Evolutionary conservation across 1,140 invertebrate species (phyloP).

Genomic region (Palaemon carinicauda): DNA sequence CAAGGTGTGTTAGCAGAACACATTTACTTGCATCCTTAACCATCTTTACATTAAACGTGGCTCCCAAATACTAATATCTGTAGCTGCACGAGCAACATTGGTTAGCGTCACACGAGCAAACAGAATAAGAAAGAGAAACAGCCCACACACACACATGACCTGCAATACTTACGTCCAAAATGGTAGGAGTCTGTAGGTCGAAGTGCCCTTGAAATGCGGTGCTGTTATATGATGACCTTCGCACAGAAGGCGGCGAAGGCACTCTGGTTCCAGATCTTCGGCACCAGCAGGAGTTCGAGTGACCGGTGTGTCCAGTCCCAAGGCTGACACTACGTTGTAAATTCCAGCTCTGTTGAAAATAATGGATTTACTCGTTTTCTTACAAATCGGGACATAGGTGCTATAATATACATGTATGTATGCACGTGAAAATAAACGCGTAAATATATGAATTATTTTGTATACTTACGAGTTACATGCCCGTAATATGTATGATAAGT

Average conservation of each 20-base stretch:
- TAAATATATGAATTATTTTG: not conserved
- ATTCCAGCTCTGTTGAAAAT: not conserved
- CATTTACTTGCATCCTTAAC: not conserved
- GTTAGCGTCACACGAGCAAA: not conserved
- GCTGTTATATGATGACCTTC: not conserved
- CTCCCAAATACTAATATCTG: not conserved
- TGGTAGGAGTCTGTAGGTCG: not conserved
- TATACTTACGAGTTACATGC: too few relatives aligned
- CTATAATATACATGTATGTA: not conserved
- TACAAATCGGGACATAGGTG: not conserved
- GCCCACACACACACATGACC: not conserved
- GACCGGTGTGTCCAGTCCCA: not conserved
- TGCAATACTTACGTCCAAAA: slow-evolving; percentile 23
- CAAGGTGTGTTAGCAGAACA: not conserved
- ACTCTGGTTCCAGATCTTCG: not conserved
- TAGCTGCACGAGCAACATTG: not conserved
- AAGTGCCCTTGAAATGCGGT: not conserved
- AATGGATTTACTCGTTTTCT: not conserved
- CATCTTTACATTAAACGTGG: not conserved
- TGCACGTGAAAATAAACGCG: not conserved
- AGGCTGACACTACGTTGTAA: not conserved
- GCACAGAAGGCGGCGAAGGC: slow-evolving; percentile 2
- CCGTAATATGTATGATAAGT: too few relatives aligned
- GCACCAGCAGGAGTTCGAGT: not conserved
- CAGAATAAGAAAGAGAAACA: too few relatives aligned